Evolutionary conservation across 1,140 invertebrate genomes (phyloP).

Genomic region (Musca domestica): DNA sequence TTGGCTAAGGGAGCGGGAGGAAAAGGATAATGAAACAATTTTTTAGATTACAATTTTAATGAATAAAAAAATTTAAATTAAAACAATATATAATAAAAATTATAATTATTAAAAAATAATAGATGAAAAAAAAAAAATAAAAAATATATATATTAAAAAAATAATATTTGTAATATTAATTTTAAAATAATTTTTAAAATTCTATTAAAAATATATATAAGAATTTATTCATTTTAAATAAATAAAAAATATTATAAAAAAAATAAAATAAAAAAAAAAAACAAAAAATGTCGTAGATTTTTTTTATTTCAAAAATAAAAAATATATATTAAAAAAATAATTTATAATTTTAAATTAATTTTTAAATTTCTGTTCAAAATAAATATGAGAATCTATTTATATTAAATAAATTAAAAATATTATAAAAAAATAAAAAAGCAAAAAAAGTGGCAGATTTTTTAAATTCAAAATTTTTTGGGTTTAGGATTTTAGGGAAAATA

Average conservation of each 20-base stretch:
- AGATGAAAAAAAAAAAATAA: neutral
- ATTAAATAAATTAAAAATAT: neutral
- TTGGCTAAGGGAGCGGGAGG: neutral
- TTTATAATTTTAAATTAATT: neutral
- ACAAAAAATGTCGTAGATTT: too few species aligned
- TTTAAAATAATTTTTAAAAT: neutral
- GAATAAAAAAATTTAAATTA: too few species aligned
- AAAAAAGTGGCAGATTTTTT: neutral
- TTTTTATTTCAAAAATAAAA: neutral
- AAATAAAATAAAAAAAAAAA: too few species aligned
- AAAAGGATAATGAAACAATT: too few species aligned
- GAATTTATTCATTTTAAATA: too few species aligned
- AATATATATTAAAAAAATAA: neutral
- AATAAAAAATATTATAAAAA: too few species aligned
- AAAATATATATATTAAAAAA: neutral
- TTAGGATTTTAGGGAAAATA: too few species aligned
- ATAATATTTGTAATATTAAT: neutral
- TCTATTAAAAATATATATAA: too few species aligned
- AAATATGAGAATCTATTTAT: neutral
- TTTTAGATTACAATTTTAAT: too few species aligned
- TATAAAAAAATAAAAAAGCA: neutral
- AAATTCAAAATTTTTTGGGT: neutral
- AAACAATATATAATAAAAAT: neutral
- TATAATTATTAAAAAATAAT: neutral
- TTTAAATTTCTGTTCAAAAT: neutral